Evolutionary conservation across 1,140 invertebrate species (phyloP), one percentile per base, ranked within the genome.

Genomic region (Augochlora pura): DNA sequence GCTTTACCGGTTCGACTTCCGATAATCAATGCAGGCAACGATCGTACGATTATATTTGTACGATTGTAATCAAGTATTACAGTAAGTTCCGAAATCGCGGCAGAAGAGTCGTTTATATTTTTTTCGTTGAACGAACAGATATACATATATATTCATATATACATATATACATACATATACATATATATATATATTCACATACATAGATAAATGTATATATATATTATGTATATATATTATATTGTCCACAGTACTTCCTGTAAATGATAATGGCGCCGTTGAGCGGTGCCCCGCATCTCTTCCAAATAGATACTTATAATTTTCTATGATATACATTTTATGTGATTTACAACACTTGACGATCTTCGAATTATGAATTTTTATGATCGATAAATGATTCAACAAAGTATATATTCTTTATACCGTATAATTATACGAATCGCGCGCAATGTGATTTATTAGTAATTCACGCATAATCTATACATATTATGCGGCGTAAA

Each of bases 271-370:
- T 1, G 38, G 21, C 12, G 57, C 54, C 23, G 46, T 65, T 66
- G 27, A 18, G 42, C 46, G 49, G 49, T 32, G 5, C 52, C 52
- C 12, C 12, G 25, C 4, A 42, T n/a, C 54, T n/a, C 25, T 71
- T 38, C 21, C 32, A 46, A 46, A 57, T 10, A 14, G 49, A 32
- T 77, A 77, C 38, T 62, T 77, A 77, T 72, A 71, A 81, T 84
- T 84, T 84, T 77, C 21, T 81, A 85, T 27, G 38, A 16, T 32
- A 60, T 8, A 32, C 32, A 66, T 32, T 81, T 80, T 75, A 32
- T 7, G 7, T 25, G 16, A 21, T 39, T 69, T 60, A 27, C 16
- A 46, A 23, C 38, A 14, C 16, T 42, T 12, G 7, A n/a, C 14
- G 79, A 60, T 39, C 23, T 38, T 25, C 16, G 16, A 27, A 52